phyloP scores from a whole-genome alignment of 2,113 vertebrate genomes.

The Callaeas wilsoni region DNA sequence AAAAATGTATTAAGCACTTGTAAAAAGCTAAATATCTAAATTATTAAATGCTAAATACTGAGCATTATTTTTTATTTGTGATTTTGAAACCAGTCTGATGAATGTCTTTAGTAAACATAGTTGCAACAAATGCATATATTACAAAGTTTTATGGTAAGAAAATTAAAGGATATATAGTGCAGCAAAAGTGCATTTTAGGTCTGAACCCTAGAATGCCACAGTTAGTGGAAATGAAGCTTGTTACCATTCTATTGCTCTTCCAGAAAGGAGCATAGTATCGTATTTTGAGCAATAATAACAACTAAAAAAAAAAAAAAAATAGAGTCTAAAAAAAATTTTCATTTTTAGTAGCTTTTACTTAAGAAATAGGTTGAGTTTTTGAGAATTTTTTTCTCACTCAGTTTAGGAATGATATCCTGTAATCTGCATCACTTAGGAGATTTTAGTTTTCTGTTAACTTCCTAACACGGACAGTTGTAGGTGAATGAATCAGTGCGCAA shows the following conservation, averaged over 20 bases:
- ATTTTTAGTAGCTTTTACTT: neutral
- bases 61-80: neutral
- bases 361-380: neutral
- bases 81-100: neutral
- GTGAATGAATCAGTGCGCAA: neutral
- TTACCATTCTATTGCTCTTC: neutral
- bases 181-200: neutral
- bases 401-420: neutral
- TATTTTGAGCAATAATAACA: neutral
- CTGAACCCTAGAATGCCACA: slow-evolving; percentile 33
- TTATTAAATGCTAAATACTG: neutral
- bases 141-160: slow-evolving; percentile 52
- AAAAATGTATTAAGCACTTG: neutral
- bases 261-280: neutral
- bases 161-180: slow-evolving; percentile 41
- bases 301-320: neutral
- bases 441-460: neutral
- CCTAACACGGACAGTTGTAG: neutral
- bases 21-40: neutral
- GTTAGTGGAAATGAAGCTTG: neutral
- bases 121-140: slow-evolving; percentile 33
- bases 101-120: neutral
- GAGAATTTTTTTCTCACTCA: neutral
- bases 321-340: neutral
- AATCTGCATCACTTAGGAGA: neutral